Evolutionary conservation across 2,888 invertebrate genomes (phyloP).

Genomic region (Drosophila melanosoma): DNA sequence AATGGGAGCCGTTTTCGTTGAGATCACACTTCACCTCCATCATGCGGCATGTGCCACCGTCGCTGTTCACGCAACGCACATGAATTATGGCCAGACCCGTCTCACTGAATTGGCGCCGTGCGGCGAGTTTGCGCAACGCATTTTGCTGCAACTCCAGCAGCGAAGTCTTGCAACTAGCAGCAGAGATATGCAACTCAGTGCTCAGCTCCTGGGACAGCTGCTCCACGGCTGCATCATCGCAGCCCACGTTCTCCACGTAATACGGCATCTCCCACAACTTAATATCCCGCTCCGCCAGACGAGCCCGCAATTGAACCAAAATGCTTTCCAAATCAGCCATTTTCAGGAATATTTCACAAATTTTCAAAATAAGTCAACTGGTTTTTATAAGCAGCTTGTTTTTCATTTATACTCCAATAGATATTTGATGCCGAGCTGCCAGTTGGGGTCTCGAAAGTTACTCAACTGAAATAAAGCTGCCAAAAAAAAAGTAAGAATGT

Average conservation of each 20-base stretch:
- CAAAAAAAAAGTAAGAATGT: no score
- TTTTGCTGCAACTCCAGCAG: constrained; percentile 58
- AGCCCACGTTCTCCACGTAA: constrained; percentile 85
- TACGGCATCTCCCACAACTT: constrained; percentile 92
- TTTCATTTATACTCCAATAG: not conserved
- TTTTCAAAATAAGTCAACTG: not conserved
- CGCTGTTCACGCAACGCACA: constrained; percentile 87
- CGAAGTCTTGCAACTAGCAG: constrained; percentile 42
- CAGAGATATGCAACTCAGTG: constrained; percentile 86
- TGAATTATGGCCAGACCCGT: constrained; percentile 90
- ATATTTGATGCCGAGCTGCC: not conserved
- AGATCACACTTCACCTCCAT: constrained; percentile 87
- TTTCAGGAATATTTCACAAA: not conserved
- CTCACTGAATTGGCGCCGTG: constrained; percentile 88
- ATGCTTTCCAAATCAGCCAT: constrained; percentile 86
- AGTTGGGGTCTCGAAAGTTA: not conserved
- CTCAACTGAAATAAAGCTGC: no score
- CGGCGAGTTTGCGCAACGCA: constrained; percentile 90
- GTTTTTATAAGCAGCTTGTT: not conserved
- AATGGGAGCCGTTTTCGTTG: constrained; percentile 86
- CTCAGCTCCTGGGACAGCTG: constrained; percentile 86
- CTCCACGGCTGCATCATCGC: constrained; percentile 84
- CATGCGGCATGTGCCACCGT: constrained; percentile 85
- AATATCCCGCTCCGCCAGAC: constrained; percentile 88
- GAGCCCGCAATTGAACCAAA: constrained; percentile 88